A percentile compares a stretch with the other conserved stretches of the same genome.
Evolutionary conservation across 2,888 invertebrate species (phyloP).

Genomic region (Furcula furcula): DNA sequence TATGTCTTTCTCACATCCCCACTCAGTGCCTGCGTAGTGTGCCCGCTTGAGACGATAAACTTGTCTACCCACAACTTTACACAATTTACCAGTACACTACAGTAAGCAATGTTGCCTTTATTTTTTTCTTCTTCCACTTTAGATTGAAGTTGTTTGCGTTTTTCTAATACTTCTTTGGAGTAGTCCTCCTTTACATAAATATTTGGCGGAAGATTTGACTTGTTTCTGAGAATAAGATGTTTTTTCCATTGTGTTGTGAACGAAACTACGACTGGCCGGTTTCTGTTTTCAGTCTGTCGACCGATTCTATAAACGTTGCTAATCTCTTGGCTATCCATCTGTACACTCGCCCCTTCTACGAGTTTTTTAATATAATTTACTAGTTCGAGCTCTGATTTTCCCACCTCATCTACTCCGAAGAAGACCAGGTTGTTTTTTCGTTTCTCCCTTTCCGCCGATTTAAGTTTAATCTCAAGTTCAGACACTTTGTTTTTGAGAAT

Average conservation of each 20-base stretch:
- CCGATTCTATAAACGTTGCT: slow-evolving; percentile 10
- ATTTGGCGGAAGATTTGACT: slow-evolving; percentile 3
- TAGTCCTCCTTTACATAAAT: slow-evolving; percentile 7
- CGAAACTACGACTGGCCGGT: slow-evolving; percentile 5
- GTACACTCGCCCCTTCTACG: slow-evolving; percentile 5
- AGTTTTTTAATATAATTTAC: slow-evolving; percentile 10
- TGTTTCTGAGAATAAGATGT: slow-evolving; percentile 9
- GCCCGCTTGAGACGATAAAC: too few species aligned
- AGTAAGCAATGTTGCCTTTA: slow-evolving; percentile 7
- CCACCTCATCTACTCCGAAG: slow-evolving; percentile 9
- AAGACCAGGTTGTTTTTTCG: slow-evolving; percentile 9
- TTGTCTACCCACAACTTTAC: too few species aligned
- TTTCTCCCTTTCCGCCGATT: slow-evolving; percentile 6
- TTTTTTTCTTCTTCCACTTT: slow-evolving; percentile 4
- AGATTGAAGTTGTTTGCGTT: slow-evolving; percentile 3
- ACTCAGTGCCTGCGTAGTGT: too few species aligned
- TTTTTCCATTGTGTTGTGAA: slow-evolving; percentile 6
- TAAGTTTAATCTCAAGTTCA: not conserved
- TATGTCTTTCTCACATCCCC: too few species aligned
- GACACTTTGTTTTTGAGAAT: not conserved
- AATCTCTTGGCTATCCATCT: slow-evolving; percentile 12
- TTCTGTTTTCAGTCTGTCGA: slow-evolving; percentile 1
- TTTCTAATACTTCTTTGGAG: slow-evolving; percentile 7
- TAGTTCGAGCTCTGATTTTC: slow-evolving; percentile 9
- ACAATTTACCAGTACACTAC: too few species aligned